Conservation (phyloP, 2,888 invertebrate species). For the Drosophila robusta region DNA sequence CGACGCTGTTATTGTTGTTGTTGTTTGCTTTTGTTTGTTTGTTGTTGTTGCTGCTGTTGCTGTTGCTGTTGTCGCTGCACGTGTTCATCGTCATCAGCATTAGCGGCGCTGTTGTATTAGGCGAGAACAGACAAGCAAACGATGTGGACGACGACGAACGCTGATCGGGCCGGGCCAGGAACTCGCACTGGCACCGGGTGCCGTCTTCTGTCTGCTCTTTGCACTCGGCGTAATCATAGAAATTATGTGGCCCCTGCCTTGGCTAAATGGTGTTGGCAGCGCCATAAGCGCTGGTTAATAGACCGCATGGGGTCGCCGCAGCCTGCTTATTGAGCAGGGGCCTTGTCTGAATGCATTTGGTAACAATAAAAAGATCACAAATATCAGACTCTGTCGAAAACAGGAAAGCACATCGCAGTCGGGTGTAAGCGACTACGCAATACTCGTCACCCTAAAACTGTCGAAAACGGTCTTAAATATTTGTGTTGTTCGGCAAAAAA, state of each 20-base stretch:
- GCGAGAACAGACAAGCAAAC: constrained; percentile 68
- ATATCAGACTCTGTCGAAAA: constrained; percentile 20
- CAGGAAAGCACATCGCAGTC: neutral
- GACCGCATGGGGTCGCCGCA: constrained; percentile 62
- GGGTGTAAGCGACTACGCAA: too few relatives aligned
- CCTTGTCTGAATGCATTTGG: constrained; percentile 24
- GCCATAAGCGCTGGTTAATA: constrained; percentile 64
- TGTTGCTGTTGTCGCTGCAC: constrained; percentile 59
- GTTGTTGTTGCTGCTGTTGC: constrained; percentile 31
- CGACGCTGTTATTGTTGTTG: constrained; percentile 17
- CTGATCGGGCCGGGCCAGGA: constrained; percentile 11
- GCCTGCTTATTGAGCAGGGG: constrained; percentile 7
- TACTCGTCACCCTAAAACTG: too few relatives aligned
- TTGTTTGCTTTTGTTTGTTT: constrained; percentile 21
- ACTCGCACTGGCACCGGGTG: constrained; percentile 3
- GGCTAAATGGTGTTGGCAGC: constrained; percentile 70
- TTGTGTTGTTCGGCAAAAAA: too few relatives aligned
- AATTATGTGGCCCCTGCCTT: constrained; percentile 61
- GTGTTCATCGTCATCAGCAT: constrained; percentile 77
- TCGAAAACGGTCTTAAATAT: too few relatives aligned
- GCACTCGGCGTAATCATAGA: constrained; percentile 71
- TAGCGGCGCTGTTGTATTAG: constrained; percentile 76
- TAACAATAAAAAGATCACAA: constrained; percentile 21
- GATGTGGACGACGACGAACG: constrained; percentile 2
- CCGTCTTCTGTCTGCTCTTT: constrained; percentile 51